phyloP scores from a whole-genome alignment of 2,113 vertebrate species.

The Dipodomys spectabilis region DNA sequence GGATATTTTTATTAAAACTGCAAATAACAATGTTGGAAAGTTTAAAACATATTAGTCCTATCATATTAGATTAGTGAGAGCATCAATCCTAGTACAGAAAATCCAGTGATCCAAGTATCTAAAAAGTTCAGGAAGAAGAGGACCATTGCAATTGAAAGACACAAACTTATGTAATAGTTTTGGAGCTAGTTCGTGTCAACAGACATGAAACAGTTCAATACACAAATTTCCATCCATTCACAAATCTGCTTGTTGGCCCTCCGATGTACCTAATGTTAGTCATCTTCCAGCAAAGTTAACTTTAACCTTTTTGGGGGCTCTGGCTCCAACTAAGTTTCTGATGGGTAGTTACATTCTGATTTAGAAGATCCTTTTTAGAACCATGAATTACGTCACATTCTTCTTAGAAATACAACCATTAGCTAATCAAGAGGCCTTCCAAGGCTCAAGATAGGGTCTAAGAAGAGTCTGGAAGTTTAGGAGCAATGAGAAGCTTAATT shows the following conservation, averaged over 20 bases:
- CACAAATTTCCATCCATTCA: neutral
- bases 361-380: neutral
- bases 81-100: neutral
- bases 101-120: neutral
- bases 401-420: slow-evolving; percentile 22
- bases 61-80: neutral
- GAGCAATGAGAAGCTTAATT: neutral
- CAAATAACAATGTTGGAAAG: neutral
- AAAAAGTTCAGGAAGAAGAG: slow-evolving; percentile 5
- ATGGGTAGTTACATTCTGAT: neutral
- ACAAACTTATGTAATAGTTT: neutral
- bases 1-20: neutral
- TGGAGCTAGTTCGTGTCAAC: neutral
- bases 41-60: neutral
- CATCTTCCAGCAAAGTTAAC: neutral
- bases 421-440: neutral
- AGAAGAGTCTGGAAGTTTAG: neutral
- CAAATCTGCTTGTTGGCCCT: neutral
- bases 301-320: neutral
- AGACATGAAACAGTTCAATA: fast-evolving
- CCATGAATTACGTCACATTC: neutral
- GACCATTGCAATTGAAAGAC: neutral
- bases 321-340: neutral
- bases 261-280: neutral
- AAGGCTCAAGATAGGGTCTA: neutral